Evolutionary conservation across 2,113 vertebrate species (phyloP), one percentile per base, ranked within the genome.

Genomic region (Phasianus colchicus): DNA sequence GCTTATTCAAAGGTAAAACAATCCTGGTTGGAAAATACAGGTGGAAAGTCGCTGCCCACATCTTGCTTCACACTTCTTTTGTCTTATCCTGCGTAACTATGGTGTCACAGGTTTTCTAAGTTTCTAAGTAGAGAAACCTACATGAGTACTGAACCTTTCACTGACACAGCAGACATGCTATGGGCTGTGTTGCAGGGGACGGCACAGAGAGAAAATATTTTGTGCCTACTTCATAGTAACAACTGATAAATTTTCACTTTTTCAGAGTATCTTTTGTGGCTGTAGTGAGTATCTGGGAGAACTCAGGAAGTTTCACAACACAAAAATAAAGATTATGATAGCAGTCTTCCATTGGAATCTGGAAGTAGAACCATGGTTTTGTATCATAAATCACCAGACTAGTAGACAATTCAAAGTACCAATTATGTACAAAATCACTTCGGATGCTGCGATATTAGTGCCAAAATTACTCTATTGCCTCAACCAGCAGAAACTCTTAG

Each of bases 391-490:
- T 93, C 75, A 86, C 34, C 11, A 74, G 40, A 21, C 34, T 77
- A 50, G 42, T 24, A 71, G 82, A 76, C 65, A 80, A 74, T 60
- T 92, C 67, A 83, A 96, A 95, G 65, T 67, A 77, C 42, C 34
- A 83, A 1, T 83, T 73, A 83, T 63, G 50, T 74, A 15, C 55
- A 80, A 74, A 91, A 93, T 91, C 93, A 83, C 79, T 95, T 74
- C 89, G 57, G 9, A 65, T 55, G 32, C 63, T 89, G 42, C 42
- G 29, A 60, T 90, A 57, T 72, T 89, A 63, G 24, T 63, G 50
- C 45, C 91, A 71, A 91, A 85, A 80, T 61, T 89, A 34, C 34
- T 87, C 9, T 66, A 1, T 66, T 83, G 55, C 72, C 18, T 74
- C 32, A 47, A 34, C 11, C 55, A 92, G 60, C 42, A 86, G 57